Base-by-base conservation (phyloP, 1,140 invertebrate genomes). In the Bemisia tabaci region DNA sequence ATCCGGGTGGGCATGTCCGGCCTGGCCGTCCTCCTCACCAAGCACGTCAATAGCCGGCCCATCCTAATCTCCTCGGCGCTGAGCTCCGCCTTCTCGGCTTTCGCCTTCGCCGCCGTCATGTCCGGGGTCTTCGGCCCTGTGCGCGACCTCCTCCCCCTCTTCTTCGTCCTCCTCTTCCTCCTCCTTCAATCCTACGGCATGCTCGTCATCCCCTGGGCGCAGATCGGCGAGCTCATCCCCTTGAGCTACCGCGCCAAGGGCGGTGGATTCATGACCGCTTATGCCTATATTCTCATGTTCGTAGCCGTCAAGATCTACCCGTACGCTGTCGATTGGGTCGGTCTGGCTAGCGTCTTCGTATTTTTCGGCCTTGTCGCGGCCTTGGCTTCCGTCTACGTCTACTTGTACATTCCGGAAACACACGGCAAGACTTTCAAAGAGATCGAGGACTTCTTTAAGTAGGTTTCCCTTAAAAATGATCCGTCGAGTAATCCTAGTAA, bases 391-490 rank as follows among this genome's bases (percentile, higher is more conserved):
- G 68, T 79, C 12, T 83, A 86, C 71, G 76, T 86, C 24, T 82
- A 80, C 65, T 76, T 85, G 33, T 82, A 83, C 66, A 73, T 91
- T 26, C 88, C 88, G 1, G 89, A 91, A 78, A 91, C 88, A 0
- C 81, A 87, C 67, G 86, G 87, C 0, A 86, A 84, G 73, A 83
- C 77, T 9, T 81, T 90, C 64, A 68, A 71, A 17, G 80, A 84
- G 68, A 83, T 84, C 70, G 80, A 82, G 72, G 70, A 73, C n/a
- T 74, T 75, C 67, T 80, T 80, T 22, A 48, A 48, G 17, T 48
- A 48, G 17, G n/a, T n/a, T n/a, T n/a, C n/a, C n/a, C n/a, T n/a
- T n/a, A n/a, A n/a, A n/a, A n/a, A n/a, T n/a, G n/a, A n/a, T n/a
- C n/a, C n/a, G n/a, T n/a, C n/a, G n/a, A n/a, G n/a, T n/a, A n/a